Base-by-base conservation (phyloP, 2,797 vertebrate genomes). In the Octomys mimax region DNA sequence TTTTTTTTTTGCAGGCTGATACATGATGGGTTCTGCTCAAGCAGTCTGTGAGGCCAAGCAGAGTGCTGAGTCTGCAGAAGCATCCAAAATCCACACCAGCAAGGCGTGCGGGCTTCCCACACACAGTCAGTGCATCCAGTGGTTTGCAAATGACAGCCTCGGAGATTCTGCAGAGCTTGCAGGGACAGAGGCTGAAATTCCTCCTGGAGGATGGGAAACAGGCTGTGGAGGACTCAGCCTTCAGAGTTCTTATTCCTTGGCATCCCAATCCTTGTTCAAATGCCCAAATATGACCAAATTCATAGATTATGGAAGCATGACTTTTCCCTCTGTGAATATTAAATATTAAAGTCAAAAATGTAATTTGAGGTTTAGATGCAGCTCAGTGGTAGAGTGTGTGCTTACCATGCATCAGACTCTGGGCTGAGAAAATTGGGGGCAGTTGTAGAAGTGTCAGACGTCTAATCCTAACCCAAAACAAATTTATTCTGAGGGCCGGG, bases 91-190 rank as follows among this genome's bases (percentile, higher is more conserved):
- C 92, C 91, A 70, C n/a, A 36, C 0, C 49, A 84, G 80, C 31
- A 59, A 75, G 79, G 28, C 64, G 21, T 42, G 83, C n/a, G 3
- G 86, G 28, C 88, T 84, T 92, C 89, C 94, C 71, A 39, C 96
- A 87, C 87, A 66, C 42, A 33, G n/a, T 81, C 42, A 89, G 66
- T 91, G n/a, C 42, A 8, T 71, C 68, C 89, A 77, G 96, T 85
- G 95, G 92, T 96, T 97, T 92, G 92, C 83, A 96, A 96, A 97
- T 94, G 91, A 97, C 89, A 97, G 91, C 77, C 92, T 97, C 28
- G 14, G 75, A 70, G 64, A 42, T 85, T 95, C 64, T 59, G 91
- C 91, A 59, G 66, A 80, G 77, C 68, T 96, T 87, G 86, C 73
- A 91, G 88, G n/a, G 66, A 66, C 39, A 31, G 54, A 94, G 78